phyloP scores from a whole-genome alignment of 1,140 invertebrate species.

The Nephila pilipes region DNA sequence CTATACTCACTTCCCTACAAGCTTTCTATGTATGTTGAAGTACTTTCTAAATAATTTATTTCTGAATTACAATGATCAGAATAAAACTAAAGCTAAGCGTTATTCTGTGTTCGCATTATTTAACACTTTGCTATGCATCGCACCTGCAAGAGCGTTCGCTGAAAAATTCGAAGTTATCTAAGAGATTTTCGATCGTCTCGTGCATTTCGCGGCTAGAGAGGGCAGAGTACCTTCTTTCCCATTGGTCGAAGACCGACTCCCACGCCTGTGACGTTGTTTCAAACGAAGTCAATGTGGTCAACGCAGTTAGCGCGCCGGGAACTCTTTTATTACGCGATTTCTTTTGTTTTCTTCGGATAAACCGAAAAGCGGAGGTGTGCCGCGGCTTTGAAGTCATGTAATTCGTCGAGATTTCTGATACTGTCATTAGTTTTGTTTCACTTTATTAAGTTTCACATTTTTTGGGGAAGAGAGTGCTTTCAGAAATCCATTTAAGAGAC shows the following conservation, averaged over 20 bases:
- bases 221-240: slow-evolving; percentile 22
- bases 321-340: slow-evolving; percentile 63
- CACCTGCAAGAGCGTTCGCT: neutral
- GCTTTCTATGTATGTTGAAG: neutral
- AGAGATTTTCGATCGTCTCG: slow-evolving; percentile 44
- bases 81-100: neutral
- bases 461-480: neutral
- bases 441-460: neutral
- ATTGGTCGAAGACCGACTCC: slow-evolving; percentile 58
- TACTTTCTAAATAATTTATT: neutral
- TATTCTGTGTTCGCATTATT: neutral
- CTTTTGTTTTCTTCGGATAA: neutral
- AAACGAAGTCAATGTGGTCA: slow-evolving; percentile 69
- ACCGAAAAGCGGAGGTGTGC: slow-evolving; percentile 11
- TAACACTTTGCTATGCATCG: slow-evolving; percentile 18
- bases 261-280: slow-evolving; percentile 68
- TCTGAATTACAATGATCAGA: neutral
- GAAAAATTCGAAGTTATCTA: slow-evolving; percentile 64
- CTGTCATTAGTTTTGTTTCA: neutral
- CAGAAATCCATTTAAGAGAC: neutral
- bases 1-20: neutral
- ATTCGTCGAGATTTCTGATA: neutral
- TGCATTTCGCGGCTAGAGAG: slow-evolving; percentile 43
- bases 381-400: neutral
- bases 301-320: slow-evolving; percentile 4